These are phyloP conservation scores for Hololepta plana DNA, from an alignment of 2,888 invertebrate genomes.

Conservation along the genomic window DNA sequence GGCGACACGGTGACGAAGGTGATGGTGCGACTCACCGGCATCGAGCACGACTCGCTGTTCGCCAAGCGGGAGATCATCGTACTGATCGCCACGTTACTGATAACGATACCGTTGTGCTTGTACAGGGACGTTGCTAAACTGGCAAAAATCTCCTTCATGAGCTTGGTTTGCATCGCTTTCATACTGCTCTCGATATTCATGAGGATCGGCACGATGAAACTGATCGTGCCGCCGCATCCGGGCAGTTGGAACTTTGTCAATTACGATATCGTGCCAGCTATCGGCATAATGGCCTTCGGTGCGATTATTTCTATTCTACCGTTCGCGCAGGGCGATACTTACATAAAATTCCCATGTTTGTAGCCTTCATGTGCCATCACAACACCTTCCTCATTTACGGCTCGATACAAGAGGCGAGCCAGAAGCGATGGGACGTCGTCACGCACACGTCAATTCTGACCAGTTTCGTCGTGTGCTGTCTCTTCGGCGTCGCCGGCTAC, in stretches of 20 bases:
- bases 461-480: constrained; percentile 48
- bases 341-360: constrained; percentile 12
- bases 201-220: constrained; percentile 36
- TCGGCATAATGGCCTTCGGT: constrained; percentile 76
- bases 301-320: constrained; percentile 9
- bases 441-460: constrained; percentile 62
- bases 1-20: constrained; percentile 75
- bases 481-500: constrained; percentile 65
- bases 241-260: constrained; percentile 58
- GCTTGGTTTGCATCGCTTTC: constrained; percentile 52
- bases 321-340: not conserved
- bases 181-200: constrained; percentile 49
- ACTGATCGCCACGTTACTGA: constrained; percentile 48
- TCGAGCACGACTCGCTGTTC: constrained; percentile 33
- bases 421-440: constrained; percentile 61
- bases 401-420: constrained; percentile 56
- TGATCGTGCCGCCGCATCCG: constrained; percentile 41
- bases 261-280: constrained; percentile 54
- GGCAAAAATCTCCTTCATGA: constrained; percentile 48
- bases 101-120: constrained; percentile 63
- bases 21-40: constrained; percentile 46
- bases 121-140: constrained; percentile 56
- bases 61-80: constrained; percentile 50
- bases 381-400: constrained; percentile 72
- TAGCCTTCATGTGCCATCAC: constrained; percentile 84